phyloP scores from a whole-genome alignment of 2,113 vertebrate genomes.

The Bombycilla garrulus region DNA sequence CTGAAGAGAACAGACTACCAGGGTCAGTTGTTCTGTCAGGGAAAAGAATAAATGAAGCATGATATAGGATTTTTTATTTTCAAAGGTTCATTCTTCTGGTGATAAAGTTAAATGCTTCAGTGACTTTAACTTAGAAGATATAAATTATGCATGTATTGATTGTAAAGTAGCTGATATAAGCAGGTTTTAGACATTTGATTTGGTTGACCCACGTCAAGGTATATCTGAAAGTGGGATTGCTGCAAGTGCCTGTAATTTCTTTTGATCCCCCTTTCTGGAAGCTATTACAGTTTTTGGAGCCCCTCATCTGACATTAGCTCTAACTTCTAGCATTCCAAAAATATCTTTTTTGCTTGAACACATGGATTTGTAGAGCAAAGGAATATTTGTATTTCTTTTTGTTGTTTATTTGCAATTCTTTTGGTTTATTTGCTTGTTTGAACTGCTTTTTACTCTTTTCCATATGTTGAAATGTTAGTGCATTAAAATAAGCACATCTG shows the following conservation, averaged over 20 bases:
- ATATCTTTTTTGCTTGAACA: not conserved
- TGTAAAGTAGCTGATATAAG: not conserved
- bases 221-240: not conserved
- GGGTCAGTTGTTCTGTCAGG: not conserved
- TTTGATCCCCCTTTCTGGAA: not conserved
- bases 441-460: not conserved
- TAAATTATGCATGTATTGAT: not conserved
- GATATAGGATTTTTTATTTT: not conserved
- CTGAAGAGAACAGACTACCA: not conserved
- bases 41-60: not conserved
- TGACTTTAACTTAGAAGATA: not conserved
- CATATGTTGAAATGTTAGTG: not conserved
- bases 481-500: slow-evolving; percentile 2
- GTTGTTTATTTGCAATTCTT: not conserved
- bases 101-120: not conserved
- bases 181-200: not conserved
- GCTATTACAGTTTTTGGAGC: not conserved
- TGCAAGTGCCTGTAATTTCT: not conserved
- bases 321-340: not conserved
- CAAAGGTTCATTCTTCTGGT: not conserved
- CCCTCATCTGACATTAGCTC: not conserved
- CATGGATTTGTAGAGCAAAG: not conserved
- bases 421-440: not conserved
- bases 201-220: not conserved
- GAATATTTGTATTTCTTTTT: not conserved